Conservation (phyloP, 2,113 vertebrate species). For the Oriolus oriolus region DNA sequence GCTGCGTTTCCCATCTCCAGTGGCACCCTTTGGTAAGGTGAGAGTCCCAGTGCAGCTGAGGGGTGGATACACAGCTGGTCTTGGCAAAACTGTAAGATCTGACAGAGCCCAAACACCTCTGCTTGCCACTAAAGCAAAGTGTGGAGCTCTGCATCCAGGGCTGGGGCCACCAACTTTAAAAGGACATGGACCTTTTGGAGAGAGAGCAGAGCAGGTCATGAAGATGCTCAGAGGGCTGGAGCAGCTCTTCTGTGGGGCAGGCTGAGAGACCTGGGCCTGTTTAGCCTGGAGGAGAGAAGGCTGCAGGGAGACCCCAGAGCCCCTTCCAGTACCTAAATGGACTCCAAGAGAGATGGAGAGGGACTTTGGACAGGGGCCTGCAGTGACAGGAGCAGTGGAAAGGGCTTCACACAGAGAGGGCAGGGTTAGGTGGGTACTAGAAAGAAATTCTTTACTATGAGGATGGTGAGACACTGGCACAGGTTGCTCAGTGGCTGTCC, state of each 20-base stretch:
- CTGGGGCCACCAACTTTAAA: neutral
- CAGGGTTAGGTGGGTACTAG: neutral
- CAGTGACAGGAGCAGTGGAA: neutral
- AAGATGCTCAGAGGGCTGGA: neutral
- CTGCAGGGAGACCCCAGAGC: neutral
- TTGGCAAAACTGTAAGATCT: neutral
- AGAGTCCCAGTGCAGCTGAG: neutral
- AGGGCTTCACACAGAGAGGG: neutral
- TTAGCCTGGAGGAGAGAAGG: neutral
- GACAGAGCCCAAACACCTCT: neutral
- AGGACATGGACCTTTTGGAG: neutral
- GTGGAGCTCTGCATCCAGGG: neutral
- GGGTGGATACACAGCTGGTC: neutral
- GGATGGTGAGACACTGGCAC: too few relatives aligned
- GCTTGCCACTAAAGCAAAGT: neutral
- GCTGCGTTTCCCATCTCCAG: neutral
- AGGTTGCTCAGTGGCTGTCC: neutral
- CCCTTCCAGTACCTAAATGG: neutral
- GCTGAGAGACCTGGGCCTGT: neutral
- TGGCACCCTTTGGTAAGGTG: neutral
- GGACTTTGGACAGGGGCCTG: neutral
- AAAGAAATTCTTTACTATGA: neutral
- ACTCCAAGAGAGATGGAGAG: neutral
- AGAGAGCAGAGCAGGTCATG: neutral
- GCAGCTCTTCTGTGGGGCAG: neutral